phyloP scores from a whole-genome alignment of 2,113 vertebrate species.

The Etia nguti region DNA sequence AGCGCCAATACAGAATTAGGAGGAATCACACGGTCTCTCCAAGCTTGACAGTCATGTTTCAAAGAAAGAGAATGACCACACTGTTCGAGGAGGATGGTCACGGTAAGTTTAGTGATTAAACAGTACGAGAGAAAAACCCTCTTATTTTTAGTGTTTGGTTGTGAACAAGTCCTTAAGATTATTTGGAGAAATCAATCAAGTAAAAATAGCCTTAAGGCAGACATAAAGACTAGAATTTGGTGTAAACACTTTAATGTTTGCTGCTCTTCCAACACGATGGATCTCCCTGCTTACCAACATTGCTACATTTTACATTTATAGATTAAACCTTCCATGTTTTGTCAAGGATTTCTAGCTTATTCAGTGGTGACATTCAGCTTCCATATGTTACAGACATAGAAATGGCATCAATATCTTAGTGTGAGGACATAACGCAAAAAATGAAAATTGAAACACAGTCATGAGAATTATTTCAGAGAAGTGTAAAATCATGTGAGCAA shows the following conservation, averaged over 20 bases:
- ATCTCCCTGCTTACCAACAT: background rate
- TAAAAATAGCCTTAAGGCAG: background rate
- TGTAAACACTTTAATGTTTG: background rate
- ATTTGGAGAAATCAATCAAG: background rate
- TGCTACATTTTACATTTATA: background rate
- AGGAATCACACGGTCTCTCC: constrained; percentile 21
- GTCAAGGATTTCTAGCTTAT: background rate
- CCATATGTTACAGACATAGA: background rate
- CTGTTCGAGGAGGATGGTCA: background rate
- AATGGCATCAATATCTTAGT: background rate
- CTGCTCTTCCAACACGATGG: background rate
- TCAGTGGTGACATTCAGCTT: background rate
- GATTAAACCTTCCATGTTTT: background rate
- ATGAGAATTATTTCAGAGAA: background rate
- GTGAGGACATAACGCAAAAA: background rate
- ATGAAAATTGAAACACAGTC: background rate
- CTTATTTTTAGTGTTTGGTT: background rate
- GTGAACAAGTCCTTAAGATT: background rate
- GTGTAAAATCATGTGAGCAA: background rate
- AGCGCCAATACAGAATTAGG: background rate
- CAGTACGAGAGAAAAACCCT: background rate
- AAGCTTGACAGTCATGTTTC: constrained; percentile 9
- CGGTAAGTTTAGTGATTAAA: background rate
- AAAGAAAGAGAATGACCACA: background rate
- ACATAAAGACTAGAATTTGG: background rate